A percentile compares a stretch with the other conserved stretches of the same genome.
Conservation (phyloP, 2,888 invertebrate species). For the Drosophila subquinaria region DNA sequence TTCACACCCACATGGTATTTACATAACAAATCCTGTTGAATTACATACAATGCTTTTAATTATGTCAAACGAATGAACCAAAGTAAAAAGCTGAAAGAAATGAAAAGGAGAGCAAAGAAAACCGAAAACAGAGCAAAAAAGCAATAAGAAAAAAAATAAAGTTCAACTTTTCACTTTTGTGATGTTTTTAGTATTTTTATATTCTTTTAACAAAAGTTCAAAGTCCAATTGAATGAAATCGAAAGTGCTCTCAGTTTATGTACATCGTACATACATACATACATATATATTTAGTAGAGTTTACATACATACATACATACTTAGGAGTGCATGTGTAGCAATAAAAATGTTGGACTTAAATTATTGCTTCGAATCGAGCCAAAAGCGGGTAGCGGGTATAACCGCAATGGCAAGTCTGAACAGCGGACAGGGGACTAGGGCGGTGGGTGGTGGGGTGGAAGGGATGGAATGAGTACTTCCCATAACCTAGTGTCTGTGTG, state of each 20-base stretch:
- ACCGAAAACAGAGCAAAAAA: conserved; percentile 2
- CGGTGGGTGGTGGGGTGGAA: background rate
- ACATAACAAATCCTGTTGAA: background rate
- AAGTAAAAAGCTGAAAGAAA: conserved; percentile 23
- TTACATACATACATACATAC: conserved; percentile 35
- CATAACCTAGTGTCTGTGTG: conserved; percentile 73
- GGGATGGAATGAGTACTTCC: conserved; percentile 24
- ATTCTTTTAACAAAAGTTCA: conserved; percentile 69
- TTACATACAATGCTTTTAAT: conserved; percentile 25
- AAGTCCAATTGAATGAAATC: conserved; percentile 80
- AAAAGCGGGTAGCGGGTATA: conserved; percentile 59
- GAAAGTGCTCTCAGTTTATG: conserved; percentile 74
- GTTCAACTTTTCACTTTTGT: conserved; percentile 53
- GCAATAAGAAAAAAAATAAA: background rate
- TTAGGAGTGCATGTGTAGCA: conserved; percentile 69
- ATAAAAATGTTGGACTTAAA: conserved; percentile 83
- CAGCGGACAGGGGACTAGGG: background rate
- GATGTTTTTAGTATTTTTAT: conserved; percentile 53
- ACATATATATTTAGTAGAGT: conserved; percentile 19
- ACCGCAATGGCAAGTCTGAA: conserved; percentile 61
- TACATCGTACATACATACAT: conserved; percentile 40
- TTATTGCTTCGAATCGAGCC: conserved; percentile 76
- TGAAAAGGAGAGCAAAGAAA: conserved; percentile 19
- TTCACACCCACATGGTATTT: conserved; percentile 5
- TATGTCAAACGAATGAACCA: conserved; percentile 25